Base-by-base conservation (phyloP, 2,113 vertebrate genomes). In the Myotis yumanensis region DNA sequence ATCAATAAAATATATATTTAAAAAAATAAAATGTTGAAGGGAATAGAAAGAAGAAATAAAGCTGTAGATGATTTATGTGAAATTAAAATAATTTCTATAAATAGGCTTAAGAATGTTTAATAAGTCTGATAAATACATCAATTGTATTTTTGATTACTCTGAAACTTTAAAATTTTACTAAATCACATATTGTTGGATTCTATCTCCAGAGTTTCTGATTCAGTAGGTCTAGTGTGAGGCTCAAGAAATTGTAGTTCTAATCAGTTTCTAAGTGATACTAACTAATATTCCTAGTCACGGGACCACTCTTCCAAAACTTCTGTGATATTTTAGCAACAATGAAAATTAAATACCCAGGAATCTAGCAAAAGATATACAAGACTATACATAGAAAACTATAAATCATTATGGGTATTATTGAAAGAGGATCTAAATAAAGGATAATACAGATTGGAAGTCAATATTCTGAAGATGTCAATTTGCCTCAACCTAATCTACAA, bases 21-120 rank as follows among this genome's bases (percentile, higher is more conserved):
- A 37, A 37, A 37, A 89, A 87, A 73, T 2, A 86, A 84, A 95
- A 71, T 52, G 46, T 52, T 57, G 68, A 72, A 64, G 66, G 64
- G 30, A 75, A 75, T 15, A 32, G 20, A 81, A 85, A 71, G 72
- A 94, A 64, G n/a, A 86, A 86, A 79, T 23, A 72, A 86, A 80
- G 54, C 25, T 68, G 32, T 40, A 83, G 32, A 75, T 48, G 15
- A 82, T 57, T 81, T 7, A 71, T 23, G 28, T n/a, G 69, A 86
- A 94, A 89, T 57, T 51, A 87, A 91, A 95, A 25, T 76, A 66
- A 82, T 25, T 87, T 91, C 77, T 83, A 51, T 14, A 83, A 66
- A 54, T n/a, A 86, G 48, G 69, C 40, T 28, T 81, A 75, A 68
- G n/a, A 48, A 88, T 83, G 59, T 22, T 95, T 51, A 30, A 10